These are phyloP conservation scores for Sinotaia quadrata DNA, from an alignment of 2,888 invertebrate genomes.

Conservation along the genomic window DNA sequence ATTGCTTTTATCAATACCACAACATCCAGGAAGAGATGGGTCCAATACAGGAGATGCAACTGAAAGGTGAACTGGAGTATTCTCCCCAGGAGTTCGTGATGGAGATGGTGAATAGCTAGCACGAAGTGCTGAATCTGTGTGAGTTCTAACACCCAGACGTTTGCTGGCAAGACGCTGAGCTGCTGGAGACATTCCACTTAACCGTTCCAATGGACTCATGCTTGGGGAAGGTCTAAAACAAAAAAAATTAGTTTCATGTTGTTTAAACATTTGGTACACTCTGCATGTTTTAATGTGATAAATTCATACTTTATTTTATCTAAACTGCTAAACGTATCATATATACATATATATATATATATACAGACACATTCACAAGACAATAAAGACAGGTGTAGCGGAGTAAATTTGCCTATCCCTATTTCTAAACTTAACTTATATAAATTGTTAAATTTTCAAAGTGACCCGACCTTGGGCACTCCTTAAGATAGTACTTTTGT, in stretches of 20 bases:
- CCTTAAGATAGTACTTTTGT: too few species aligned
- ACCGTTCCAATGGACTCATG: conserved; percentile 80
- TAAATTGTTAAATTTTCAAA: too few species aligned
- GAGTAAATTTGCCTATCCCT: too few species aligned
- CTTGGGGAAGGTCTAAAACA: conserved; percentile 59
- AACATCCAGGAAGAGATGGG: conserved; percentile 27
- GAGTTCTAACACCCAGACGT: conserved; percentile 77
- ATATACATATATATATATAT: too few species aligned
- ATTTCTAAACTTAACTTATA: too few species aligned
- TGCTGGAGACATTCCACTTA: conserved; percentile 95
- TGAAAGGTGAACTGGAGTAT: conserved; percentile 55
- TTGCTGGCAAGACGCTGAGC: conserved; percentile 88
- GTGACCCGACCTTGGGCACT: too few species aligned
- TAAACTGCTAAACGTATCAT: too few species aligned
- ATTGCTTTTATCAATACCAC: conserved; percentile 25
- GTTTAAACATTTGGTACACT: too few species aligned
- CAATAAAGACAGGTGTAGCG: too few species aligned
- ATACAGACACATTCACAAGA: too few species aligned
- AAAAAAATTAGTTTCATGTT: conserved; percentile 5
- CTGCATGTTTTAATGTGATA: too few species aligned
- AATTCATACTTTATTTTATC: too few species aligned
- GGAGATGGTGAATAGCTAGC: conserved; percentile 77
- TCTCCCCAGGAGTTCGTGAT: conserved; percentile 50
- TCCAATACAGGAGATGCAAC: conserved; percentile 36
- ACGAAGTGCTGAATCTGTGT: conserved; percentile 75